Conservation (phyloP, 2,888 invertebrate species). For the Taphrorychus bicolor region DNA sequence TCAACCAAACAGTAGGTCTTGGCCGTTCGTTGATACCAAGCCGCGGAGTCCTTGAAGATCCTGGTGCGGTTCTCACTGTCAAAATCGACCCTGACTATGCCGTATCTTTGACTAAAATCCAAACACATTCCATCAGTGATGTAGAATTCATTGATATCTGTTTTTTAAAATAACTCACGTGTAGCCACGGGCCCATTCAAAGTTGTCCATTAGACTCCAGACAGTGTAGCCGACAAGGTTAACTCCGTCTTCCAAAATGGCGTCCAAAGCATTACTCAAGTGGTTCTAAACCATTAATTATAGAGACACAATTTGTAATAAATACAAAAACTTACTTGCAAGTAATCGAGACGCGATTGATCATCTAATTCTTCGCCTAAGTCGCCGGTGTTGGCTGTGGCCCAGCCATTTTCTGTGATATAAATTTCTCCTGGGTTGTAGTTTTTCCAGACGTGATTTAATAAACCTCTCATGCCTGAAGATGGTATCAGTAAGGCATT, state of each 20-base stretch:
- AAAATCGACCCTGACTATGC: slow-evolving; percentile 33
- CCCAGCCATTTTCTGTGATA: slow-evolving; percentile 67
- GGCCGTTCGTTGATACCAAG: slow-evolving; percentile 29
- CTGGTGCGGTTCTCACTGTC: slow-evolving; percentile 30
- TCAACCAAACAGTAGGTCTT: slow-evolving; percentile 33
- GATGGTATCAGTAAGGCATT: not conserved
- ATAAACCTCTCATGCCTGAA: slow-evolving; percentile 60
- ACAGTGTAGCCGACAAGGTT: slow-evolving; percentile 57
- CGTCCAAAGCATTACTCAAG: slow-evolving; percentile 57
- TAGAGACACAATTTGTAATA: not conserved
- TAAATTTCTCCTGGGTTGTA: slow-evolving; percentile 63
- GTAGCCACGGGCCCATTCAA: slow-evolving; percentile 60
- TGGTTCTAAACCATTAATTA: slow-evolving; percentile 51
- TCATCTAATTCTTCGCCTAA: slow-evolving; percentile 24
- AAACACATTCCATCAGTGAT: not conserved
- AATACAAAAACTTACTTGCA: slow-evolving; percentile 44
- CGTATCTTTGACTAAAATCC: slow-evolving; percentile 30
- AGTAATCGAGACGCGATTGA: slow-evolving; percentile 35
- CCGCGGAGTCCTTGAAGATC: slow-evolving; percentile 30
- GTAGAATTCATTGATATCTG: not conserved
- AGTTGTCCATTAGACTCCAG: slow-evolving; percentile 53
- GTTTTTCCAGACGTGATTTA: slow-evolving; percentile 59
- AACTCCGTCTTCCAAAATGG: slow-evolving; percentile 55
- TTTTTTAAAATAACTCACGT: slow-evolving; percentile 47
- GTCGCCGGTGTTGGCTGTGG: too few species aligned